A percentile compares a stretch with the other conserved stretches of the same genome.
phyloP scores from a whole-genome alignment of 2,888 invertebrate species.

The Synanthedon andrenaeformis region DNA sequence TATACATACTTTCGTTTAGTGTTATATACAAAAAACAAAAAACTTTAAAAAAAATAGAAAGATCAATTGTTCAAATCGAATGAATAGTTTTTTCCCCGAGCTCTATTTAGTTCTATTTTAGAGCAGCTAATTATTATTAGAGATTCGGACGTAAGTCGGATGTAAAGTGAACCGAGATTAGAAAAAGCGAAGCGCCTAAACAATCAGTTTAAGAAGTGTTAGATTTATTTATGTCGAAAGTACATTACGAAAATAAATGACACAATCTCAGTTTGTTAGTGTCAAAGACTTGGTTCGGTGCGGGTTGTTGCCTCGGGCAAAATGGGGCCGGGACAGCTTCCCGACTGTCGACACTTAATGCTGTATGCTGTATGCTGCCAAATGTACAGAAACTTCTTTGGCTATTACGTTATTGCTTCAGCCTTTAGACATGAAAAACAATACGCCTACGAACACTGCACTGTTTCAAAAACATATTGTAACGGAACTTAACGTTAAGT shows the following conservation, averaged over 20 bases:
- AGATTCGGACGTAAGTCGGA: not conserved
- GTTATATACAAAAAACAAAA: no score
- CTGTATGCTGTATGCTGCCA: constrained; percentile 10
- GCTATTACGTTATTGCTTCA: not conserved
- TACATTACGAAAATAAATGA: constrained; percentile 41
- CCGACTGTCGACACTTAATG: constrained; percentile 12
- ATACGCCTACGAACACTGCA: not conserved
- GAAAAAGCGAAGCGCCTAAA: constrained; percentile 15
- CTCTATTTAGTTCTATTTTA: not conserved
- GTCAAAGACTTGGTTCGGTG: constrained; percentile 39
- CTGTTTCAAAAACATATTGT: no score
- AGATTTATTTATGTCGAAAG: constrained; percentile 38
- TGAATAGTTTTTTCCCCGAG: no score
- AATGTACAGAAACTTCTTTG: constrained; percentile 4
- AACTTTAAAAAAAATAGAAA: no score
- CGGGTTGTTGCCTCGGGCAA: constrained; percentile 41
- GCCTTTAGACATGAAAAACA: not conserved
- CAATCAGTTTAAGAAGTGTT: constrained; percentile 37
- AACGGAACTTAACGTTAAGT: no score
- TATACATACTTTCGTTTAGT: no score
- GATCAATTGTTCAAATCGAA: no score
- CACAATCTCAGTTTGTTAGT: constrained; percentile 35
- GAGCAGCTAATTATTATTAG: not conserved
- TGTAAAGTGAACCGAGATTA: not conserved
- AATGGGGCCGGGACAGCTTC: constrained; percentile 28